Evolutionary conservation across 2,888 invertebrate species (phyloP).

Genomic region (Dendrolimus pini): DNA sequence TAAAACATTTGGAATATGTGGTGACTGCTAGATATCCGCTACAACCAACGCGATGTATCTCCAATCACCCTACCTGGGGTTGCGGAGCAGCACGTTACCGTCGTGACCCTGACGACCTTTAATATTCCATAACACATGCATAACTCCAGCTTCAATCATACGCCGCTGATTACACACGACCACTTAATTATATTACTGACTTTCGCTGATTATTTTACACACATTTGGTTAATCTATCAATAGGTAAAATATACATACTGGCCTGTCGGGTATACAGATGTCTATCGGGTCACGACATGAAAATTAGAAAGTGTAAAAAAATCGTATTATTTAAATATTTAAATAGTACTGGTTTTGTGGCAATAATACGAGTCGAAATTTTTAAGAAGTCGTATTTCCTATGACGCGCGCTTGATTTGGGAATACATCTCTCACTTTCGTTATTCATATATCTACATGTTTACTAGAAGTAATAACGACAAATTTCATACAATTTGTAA

Average conservation of each 20-base stretch:
- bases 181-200: neutral
- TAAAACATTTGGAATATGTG: too few species aligned
- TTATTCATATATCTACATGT: too few species aligned
- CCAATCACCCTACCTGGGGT: too few species aligned
- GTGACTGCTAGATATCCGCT: too few species aligned
- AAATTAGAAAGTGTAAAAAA: conserved; percentile 7
- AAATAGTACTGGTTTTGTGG: conserved; percentile 7
- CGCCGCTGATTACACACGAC: neutral
- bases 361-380: too few species aligned
- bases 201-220: conserved; percentile 7
- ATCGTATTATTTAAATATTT: conserved; percentile 8
- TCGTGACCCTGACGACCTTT: neutral
- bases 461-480: too few species aligned
- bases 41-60: too few species aligned
- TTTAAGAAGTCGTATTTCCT: too few species aligned
- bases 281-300: conserved; percentile 6
- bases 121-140: neutral
- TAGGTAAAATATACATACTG: neutral
- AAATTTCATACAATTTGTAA: too few species aligned
- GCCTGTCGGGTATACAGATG: neutral
- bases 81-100: too few species aligned
- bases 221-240: conserved; percentile 4
- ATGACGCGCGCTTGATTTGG: too few species aligned
- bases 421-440: too few species aligned
- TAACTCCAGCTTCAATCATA: neutral